These are phyloP conservation scores for Sinotaia quadrata DNA, from an alignment of 2,888 invertebrate species.

Conservation along the genomic window DNA sequence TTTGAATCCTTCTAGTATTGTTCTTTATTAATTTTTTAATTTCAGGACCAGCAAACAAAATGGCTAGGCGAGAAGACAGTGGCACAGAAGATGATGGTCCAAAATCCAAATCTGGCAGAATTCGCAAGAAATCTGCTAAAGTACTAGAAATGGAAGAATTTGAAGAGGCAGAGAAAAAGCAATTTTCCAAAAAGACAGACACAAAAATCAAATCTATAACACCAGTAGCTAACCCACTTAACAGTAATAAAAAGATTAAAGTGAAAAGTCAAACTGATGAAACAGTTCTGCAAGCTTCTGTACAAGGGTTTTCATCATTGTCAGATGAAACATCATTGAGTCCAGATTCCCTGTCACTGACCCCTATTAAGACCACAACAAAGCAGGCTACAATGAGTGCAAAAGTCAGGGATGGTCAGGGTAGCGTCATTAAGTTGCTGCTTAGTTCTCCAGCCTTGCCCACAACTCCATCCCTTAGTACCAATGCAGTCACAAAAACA, in stretches of 20 bases:
- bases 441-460: constrained; percentile 59
- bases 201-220: constrained; percentile 40
- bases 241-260: constrained; percentile 29
- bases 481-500: constrained; percentile 42
- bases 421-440: constrained; percentile 64
- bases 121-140: constrained; percentile 95
- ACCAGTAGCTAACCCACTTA: background rate
- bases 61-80: constrained; percentile 6
- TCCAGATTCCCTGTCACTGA: constrained; percentile 3
- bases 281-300: background rate
- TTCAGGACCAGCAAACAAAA: constrained; percentile 6
- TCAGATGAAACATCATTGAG: too few species aligned
- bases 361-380: constrained; percentile 7
- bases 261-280: constrained; percentile 29
- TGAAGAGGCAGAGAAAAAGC: constrained; percentile 65
- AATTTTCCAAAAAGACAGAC: constrained; percentile 44
- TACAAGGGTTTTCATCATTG: too few species aligned
- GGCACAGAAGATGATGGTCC: constrained; percentile 18
- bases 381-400: constrained; percentile 30
- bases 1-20: too few species aligned
- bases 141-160: constrained; percentile 90
- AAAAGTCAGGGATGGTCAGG: constrained; percentile 32
- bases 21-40: background rate
- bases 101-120: constrained; percentile 11
- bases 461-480: constrained; percentile 46